Base-by-base conservation (phyloP, 2,888 invertebrate species). In the Aphidius colemani region DNA sequence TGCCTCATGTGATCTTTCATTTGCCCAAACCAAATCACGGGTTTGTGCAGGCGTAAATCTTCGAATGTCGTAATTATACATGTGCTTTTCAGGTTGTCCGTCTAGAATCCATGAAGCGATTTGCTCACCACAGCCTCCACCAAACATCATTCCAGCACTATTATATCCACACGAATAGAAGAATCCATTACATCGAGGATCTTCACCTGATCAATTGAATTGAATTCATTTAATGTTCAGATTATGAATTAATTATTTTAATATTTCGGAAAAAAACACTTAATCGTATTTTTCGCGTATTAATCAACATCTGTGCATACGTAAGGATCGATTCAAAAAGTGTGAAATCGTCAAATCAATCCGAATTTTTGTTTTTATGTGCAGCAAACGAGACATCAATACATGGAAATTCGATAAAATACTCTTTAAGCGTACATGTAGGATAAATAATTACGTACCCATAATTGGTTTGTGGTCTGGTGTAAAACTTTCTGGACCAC, bases 401-500 rank as follows among this genome's bases (percentile, higher is more conserved):
- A n/a, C n/a, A n/a, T n/a, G n/a, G n/a, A n/a, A 18, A 18, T 18
- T 18, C 2, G 13, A 18, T 18, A 2, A 18, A 18, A 18, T 18
- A 18, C 13, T 18, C 2, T 2, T 2, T 44, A 53, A 65, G 61
- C 45, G 59, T 70, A 46, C 10, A 7, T 46, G n/a, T 46, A 5
- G 10, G 3, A 6, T 46, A n/a, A 8, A 46, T 18, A 2, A 18
- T 18, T 18, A 13, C 56, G 7, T 64, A 72, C 95, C 96, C 85
- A 96, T 85, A 44, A 96, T 78, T 0, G 96, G 95, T 73, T 89
- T 95, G 77, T 95, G 95, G 79, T 96, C 96, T 0, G 95, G 94
- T 0, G 96, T 96, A 78, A 96, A 96, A 1, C 93, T 91, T 80
- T 96, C 95, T 0, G 95, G 94, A 0, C 96, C 96, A 76, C 94